Conservation (phyloP, 2,113 vertebrate genomes). For the Myiozetetes cayanensis region DNA sequence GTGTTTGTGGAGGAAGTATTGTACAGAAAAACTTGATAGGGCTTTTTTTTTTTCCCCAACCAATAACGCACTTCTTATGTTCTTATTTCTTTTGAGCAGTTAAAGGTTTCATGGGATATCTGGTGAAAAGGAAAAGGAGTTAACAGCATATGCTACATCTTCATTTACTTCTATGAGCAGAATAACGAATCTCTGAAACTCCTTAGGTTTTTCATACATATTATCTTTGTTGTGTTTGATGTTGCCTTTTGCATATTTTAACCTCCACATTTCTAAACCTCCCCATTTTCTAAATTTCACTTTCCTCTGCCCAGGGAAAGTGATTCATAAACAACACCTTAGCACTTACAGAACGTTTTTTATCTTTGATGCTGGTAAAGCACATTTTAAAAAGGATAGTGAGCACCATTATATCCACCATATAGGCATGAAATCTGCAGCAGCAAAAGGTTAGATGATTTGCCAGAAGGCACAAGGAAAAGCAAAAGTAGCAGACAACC, state of each 20-base stretch:
- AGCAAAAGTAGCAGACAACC: neutral
- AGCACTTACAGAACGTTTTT: neutral
- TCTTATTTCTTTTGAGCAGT: neutral
- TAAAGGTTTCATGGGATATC: neutral
- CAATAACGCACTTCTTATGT: neutral
- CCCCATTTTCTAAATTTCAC: neutral
- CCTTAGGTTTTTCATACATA: neutral
- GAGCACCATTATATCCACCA: neutral
- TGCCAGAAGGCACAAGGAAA: neutral
- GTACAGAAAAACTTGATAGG: neutral
- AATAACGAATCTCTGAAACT: neutral
- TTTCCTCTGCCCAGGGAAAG: neutral
- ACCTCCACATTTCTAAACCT: neutral
- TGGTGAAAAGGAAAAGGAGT: neutral
- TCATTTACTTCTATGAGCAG: neutral
- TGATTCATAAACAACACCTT: neutral
- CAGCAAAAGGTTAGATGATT: neutral
- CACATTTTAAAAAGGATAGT: neutral
- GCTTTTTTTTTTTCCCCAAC: neutral
- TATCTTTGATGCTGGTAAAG: neutral
- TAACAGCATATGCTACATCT: neutral
- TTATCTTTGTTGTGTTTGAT: neutral
- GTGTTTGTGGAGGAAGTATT: neutral
- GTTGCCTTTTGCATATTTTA: neutral
- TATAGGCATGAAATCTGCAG: neutral